phyloP scores from a whole-genome alignment of 2,797 vertebrate genomes.

The Sebastes flavidus region DNA sequence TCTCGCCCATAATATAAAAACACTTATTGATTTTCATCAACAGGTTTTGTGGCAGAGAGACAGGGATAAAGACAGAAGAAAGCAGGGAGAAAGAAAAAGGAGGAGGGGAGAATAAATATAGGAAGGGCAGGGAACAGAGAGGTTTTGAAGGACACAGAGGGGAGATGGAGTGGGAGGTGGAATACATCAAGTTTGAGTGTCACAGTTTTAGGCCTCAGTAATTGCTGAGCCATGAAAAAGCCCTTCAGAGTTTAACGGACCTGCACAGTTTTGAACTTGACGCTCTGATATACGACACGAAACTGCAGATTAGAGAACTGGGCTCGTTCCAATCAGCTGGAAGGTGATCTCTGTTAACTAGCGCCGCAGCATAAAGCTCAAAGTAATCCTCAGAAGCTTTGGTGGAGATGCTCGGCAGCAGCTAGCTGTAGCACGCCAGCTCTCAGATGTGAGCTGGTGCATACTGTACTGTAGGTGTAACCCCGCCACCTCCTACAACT shows the following conservation, averaged over 20 bases:
- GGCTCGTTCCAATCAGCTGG: conserved; percentile 36
- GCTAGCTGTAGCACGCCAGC: background rate
- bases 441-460: conserved; percentile 20
- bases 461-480: conserved; percentile 32
- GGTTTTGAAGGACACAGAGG: conserved; percentile 57
- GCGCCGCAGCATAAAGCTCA: background rate
- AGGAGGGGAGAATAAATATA: conserved; percentile 45
- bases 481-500: conserved; percentile 20
- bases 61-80: conserved; percentile 14
- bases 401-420: conserved; percentile 4
- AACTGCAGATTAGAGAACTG: conserved; percentile 20
- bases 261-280: conserved; percentile 34
- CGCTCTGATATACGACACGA: conserved; percentile 17
- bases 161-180: conserved; percentile 60
- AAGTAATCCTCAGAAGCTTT: background rate
- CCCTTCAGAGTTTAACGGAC: conserved; percentile 50
- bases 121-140: conserved; percentile 45
- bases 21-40: conserved; percentile 68
- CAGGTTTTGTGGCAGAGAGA: conserved; percentile 58
- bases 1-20: conserved; percentile 61
- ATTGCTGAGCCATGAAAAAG: conserved; percentile 61
- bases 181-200: conserved; percentile 63
- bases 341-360: conserved; percentile 29
- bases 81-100: conserved; percentile 8
- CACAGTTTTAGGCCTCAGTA: conserved; percentile 44